A percentile compares a stretch with the other conserved stretches of the same genome.
Conservation (phyloP, 1,140 invertebrate species). For the Pseudomyrmex concolor region DNA sequence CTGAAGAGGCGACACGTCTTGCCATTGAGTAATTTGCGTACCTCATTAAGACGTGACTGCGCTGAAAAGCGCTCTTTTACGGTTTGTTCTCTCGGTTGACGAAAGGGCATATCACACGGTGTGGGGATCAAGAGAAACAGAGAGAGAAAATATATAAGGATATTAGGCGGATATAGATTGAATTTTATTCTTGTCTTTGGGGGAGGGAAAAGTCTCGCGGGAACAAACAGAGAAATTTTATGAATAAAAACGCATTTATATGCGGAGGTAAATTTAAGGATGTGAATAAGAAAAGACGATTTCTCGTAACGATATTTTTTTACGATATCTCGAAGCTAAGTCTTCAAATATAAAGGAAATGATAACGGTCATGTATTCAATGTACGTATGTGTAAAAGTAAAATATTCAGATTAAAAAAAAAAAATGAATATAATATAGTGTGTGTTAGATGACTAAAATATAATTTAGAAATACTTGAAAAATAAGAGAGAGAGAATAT, state of each 20-base stretch:
- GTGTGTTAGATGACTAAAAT: not conserved
- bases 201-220: slow-evolving; percentile 14
- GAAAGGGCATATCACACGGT: not conserved
- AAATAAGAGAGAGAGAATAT: not conserved
- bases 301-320: slow-evolving; percentile 6
- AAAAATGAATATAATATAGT: no score
- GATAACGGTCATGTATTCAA: not conserved
- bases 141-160: not conserved
- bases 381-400: no score
- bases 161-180: slow-evolving; percentile 33
- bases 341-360: not conserved
- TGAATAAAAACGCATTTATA: slow-evolving; percentile 47
- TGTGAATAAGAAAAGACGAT: not conserved
- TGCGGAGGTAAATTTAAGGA: not conserved
- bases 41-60: slow-evolving; percentile 69
- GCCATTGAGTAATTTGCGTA: slow-evolving; percentile 73
- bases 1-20: slow-evolving; percentile 58
- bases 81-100: slow-evolving; percentile 40
- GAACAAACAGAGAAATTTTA: slow-evolving; percentile 47
- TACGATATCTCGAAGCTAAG: not conserved
- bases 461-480: not conserved
- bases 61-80: slow-evolving; percentile 65
- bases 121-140: not conserved
- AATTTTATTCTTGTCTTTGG: slow-evolving; percentile 18
- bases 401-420: no score